Base-by-base conservation (phyloP, 2,888 invertebrate genomes). In the Acrobeloides nanus region DNA sequence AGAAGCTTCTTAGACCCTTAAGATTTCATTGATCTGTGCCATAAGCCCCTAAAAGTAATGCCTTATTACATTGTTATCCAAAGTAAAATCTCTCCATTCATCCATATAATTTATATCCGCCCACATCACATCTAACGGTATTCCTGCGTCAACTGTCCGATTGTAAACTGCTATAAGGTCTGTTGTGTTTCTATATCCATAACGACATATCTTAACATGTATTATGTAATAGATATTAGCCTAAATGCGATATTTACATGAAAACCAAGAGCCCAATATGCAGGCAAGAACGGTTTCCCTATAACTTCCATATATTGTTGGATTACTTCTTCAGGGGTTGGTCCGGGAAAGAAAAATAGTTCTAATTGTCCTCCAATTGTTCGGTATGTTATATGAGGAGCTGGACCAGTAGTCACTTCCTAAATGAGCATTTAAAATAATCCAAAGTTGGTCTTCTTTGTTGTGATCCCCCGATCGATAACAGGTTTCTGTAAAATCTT, bases 21-120 rank as follows among this genome's bases (percentile, higher is more conserved):
- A n/a, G n/a, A n/a, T n/a, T n/a, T n/a, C n/a, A n/a, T n/a, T n/a
- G n/a, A n/a, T n/a, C n/a, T n/a, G n/a, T n/a, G n/a, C n/a, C n/a
- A n/a, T n/a, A n/a, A n/a, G n/a, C n/a, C n/a, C n/a, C n/a, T n/a
- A n/a, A n/a, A n/a, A n/a, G n/a, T n/a, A n/a, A n/a, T n/a, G n/a
- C n/a, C n/a, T n/a, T n/a, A n/a, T n/a, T n/a, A n/a, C n/a, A n/a
- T n/a, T n/a, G n/a, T n/a, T n/a, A n/a, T n/a, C n/a, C n/a, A n/a
- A n/a, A n/a, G n/a, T n/a, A n/a, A n/a, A n/a, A n/a, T n/a, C n/a
- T n/a, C n/a, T n/a, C n/a, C n/a, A n/a, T n/a, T n/a, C n/a, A n/a
- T n/a, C 77, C 87, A 87, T 87, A 70, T 86, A 86, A 75, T 87
- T 87, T 53, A 87, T 80, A 74, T 87, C 87, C 65, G 85, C 85